phyloP scores from a whole-genome alignment of 2,113 vertebrate species.

The Columba livia region DNA sequence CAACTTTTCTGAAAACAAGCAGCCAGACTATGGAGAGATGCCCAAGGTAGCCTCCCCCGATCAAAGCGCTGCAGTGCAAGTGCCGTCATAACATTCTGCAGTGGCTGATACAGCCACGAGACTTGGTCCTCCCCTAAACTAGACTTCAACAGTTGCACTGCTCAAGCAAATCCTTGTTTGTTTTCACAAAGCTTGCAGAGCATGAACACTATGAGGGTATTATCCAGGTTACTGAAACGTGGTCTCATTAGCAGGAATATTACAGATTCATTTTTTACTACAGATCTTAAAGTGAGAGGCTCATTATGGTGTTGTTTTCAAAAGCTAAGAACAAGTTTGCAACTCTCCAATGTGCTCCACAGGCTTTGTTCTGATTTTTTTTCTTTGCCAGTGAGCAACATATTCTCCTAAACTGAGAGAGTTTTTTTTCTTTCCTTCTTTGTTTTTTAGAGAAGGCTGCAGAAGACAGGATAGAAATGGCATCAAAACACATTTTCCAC shows the following conservation, averaged over 20 bases:
- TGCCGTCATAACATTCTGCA: not conserved
- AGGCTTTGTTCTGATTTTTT: not conserved
- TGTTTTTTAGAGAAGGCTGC: not conserved
- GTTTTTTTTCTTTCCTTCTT: rapidly evolving
- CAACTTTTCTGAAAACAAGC: not conserved
- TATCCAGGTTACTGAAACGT: not conserved
- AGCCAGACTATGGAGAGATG: too few species aligned
- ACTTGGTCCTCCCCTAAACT: not conserved
- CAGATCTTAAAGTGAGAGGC: not conserved
- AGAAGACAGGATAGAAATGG: not conserved
- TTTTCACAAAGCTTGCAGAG: not conserved
- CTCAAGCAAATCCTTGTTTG: not conserved
- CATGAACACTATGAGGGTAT: not conserved
- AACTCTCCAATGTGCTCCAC: not conserved
- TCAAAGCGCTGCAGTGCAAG: not conserved
- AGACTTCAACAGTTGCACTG: not conserved
- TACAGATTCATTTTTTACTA: not conserved
- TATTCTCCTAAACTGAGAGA: not conserved
- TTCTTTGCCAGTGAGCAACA: not conserved
- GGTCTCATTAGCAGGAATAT: not conserved
- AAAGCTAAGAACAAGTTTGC: not conserved
- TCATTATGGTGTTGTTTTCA: not conserved
- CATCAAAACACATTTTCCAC: not conserved
- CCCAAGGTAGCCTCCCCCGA: rapidly evolving
- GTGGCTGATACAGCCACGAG: not conserved